These are phyloP conservation scores for Sylvietta virens DNA, from an alignment of 2,113 vertebrate species.

Conservation along the genomic window DNA sequence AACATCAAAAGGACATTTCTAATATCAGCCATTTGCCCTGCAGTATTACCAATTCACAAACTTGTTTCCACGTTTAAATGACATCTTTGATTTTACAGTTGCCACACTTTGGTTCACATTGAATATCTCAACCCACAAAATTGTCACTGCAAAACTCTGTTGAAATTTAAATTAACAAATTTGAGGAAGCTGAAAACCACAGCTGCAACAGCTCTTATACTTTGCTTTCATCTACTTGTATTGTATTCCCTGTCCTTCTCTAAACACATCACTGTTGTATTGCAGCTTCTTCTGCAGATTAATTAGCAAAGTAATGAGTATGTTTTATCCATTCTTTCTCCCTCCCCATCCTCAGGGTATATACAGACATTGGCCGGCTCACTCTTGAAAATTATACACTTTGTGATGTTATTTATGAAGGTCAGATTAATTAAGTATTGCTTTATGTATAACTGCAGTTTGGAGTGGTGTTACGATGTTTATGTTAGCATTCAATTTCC, in stretches of 20 bases:
- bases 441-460: neutral
- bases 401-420: neutral
- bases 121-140: neutral
- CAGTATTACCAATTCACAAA: neutral
- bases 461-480: neutral
- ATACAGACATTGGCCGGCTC: neutral
- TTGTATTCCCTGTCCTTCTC: neutral
- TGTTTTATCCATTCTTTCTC: neutral
- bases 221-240: neutral
- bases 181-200: neutral
- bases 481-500: neutral
- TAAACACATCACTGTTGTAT: neutral
- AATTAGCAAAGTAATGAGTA: neutral
- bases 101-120: neutral
- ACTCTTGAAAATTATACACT: neutral
- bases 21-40: neutral
- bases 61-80: neutral
- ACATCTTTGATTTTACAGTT: neutral
- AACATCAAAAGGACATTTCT: neutral
- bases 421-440: constrained; percentile 2
- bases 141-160: neutral
- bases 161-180: constrained; percentile 8
- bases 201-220: neutral
- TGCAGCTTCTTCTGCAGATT: neutral
- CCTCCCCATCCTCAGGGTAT: neutral